Base-by-base conservation (phyloP, 2,888 invertebrate genomes). In the Nephrotoma flavescens region DNA sequence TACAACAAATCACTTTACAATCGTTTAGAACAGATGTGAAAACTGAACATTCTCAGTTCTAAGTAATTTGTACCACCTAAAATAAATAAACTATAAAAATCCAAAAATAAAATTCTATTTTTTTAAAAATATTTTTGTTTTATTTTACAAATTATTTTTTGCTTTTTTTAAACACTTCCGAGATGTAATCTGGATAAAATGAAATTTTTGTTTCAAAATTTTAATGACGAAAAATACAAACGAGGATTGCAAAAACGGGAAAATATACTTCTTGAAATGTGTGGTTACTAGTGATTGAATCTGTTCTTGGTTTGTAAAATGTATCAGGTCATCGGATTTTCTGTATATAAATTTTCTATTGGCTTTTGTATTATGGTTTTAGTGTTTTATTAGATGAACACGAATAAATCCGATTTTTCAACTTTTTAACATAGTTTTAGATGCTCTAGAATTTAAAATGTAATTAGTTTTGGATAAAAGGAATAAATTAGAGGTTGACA, bases 401-500 rank as follows among this genome's bases (percentile, higher is more conserved):
- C 71, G 31, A 31, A 31, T 3, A 31, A 71, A 71, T 71, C 71
- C 31, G 71, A 71, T 71, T 71, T 84, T 84, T 84, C 84, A 84
- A 85, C 85, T 85, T 85, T 85, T 85, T 44, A 85, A 85, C 85
- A 85, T 85, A 85, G 85, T 85, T 85, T 42, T 85, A 44, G 85
- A 85, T 85, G 85, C 85, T 85, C 85, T 85, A 41, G 4, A 85
- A 45, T 11, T 45, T 5, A 42, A 85, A 15, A n/a, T 85, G 19
- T n/a, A 0, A 41, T 83, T 41, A 85, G 15, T 15, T 2, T 71
- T 71, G n/a, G 31, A 3, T 3, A n/a, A 7, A 71, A 71, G 15
- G 2, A 12, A 15, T n/a, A 44, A 44, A n/a, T 44, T 45, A 44
- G 2, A 42, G 5, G 7, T n/a, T 7, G 11, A 92, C 92, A 91